Evolutionary conservation across 2,113 vertebrate species (phyloP).

Genomic region (Zosterops lateralis): DNA sequence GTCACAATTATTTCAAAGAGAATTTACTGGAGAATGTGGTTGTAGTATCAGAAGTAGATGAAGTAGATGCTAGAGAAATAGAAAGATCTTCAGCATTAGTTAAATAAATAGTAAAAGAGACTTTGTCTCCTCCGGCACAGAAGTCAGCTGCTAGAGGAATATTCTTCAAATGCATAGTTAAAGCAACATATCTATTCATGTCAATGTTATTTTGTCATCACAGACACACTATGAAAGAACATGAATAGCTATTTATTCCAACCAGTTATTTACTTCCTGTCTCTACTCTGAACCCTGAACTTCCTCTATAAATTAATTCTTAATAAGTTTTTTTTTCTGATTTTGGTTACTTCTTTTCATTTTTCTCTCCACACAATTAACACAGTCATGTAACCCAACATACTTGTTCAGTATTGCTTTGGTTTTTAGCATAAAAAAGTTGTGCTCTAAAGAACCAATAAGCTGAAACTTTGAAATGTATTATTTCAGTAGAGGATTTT

Average conservation of each 20-base stretch:
- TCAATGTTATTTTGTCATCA: not conserved
- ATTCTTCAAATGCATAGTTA: not conserved
- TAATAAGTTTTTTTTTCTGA: not conserved
- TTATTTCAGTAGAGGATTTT: not conserved
- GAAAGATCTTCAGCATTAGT: not conserved
- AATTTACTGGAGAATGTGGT: not conserved
- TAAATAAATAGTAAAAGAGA: not conserved
- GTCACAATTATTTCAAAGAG: not conserved
- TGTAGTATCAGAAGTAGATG: not conserved
- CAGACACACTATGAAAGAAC: not conserved
- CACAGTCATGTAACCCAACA: fast-evolving
- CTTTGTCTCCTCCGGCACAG: not conserved
- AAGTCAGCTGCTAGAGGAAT: not conserved
- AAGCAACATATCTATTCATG: not conserved
- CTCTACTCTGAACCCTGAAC: not conserved
- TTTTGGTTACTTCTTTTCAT: not conserved
- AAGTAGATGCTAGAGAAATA: not conserved
- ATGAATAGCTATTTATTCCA: not conserved
- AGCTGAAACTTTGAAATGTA: fast-evolving
- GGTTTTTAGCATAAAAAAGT: not conserved
- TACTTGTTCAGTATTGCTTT: not conserved
- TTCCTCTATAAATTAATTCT: not conserved
- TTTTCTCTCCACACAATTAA: not conserved
- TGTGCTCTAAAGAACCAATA: not conserved
- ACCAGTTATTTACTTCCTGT: not conserved